Evolutionary conservation across 1,140 invertebrate genomes (phyloP).

Genomic region (Zaprionus nigranus): DNA sequence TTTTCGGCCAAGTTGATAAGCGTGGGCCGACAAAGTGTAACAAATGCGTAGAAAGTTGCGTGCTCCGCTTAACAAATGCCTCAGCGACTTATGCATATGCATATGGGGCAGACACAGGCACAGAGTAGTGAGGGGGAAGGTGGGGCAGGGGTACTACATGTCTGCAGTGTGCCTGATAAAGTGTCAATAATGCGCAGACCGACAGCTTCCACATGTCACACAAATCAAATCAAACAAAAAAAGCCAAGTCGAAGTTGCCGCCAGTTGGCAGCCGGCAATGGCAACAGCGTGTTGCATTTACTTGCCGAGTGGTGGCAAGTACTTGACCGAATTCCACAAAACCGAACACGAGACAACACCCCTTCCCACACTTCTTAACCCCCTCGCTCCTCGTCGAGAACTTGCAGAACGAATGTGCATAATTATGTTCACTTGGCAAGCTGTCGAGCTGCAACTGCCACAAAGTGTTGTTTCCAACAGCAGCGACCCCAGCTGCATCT

Average conservation of each 20-base stretch:
- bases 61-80: constrained; percentile 11
- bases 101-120: constrained; percentile 33
- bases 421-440: constrained; percentile 65
- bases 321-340: constrained; percentile 76
- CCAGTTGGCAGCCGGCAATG: constrained; percentile 8
- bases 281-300: constrained; percentile 44
- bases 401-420: constrained; percentile 53
- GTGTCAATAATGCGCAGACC: constrained; percentile 68
- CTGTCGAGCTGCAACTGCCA: constrained; percentile 31
- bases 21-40: constrained; percentile 65
- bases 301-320: constrained; percentile 52
- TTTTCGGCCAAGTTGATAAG: constrained; percentile 68
- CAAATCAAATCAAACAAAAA: constrained; percentile 73
- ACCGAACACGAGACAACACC: not conserved
- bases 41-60: constrained; percentile 75
- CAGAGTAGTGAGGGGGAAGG: not conserved
- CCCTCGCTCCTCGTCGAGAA: not conserved
- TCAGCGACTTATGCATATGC: constrained; percentile 32
- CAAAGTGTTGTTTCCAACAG: constrained; percentile 5
- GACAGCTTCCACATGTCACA: constrained; percentile 78
- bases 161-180: constrained; percentile 53
- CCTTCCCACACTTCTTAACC: not conserved
- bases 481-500: constrained; percentile 40
- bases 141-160: not conserved
- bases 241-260: constrained; percentile 18